Percentiles rank a stretch among this genome's conserved stretches.
Evolutionary conservation across 2,113 vertebrate genomes (phyloP).

Genomic region (Otus sunia): DNA sequence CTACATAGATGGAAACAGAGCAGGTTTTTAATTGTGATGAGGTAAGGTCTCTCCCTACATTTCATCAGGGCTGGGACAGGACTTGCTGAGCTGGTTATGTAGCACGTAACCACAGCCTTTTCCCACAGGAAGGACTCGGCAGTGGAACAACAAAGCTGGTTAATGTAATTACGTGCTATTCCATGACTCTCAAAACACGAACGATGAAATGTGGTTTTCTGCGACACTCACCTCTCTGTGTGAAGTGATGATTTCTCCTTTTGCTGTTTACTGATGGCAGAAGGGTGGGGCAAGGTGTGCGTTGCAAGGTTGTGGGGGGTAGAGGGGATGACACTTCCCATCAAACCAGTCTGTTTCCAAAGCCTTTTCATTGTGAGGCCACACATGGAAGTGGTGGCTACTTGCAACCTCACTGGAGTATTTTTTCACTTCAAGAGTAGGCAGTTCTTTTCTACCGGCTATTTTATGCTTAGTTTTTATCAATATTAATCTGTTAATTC

Average conservation of each 20-base stretch:
- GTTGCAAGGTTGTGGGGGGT: background rate
- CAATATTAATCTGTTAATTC: slow-evolving; percentile 40
- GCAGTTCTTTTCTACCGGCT: background rate
- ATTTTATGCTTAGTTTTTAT: background rate
- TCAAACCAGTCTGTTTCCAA: background rate
- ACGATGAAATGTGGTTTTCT: background rate
- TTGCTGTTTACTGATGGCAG: background rate
- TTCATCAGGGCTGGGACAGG: background rate
- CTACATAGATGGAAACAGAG: background rate
- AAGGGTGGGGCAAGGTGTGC: background rate
- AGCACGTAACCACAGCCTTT: slow-evolving; percentile 18
- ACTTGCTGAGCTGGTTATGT: slow-evolving; percentile 41
- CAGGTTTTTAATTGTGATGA: slow-evolving; percentile 46
- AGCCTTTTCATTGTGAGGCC: background rate
- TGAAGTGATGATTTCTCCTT: background rate
- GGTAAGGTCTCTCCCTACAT: background rate
- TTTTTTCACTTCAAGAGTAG: background rate
- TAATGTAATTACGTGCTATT: background rate
- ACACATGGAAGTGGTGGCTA: background rate
- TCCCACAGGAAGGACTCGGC: slow-evolving; percentile 35
- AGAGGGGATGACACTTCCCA: background rate
- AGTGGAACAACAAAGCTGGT: background rate
- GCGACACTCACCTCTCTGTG: background rate
- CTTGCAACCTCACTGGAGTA: background rate
- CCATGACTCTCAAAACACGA: background rate